These are phyloP conservation scores for Yponomeuta plumbellus DNA, from an alignment of 2,888 invertebrate species.

Conservation along the genomic window DNA sequence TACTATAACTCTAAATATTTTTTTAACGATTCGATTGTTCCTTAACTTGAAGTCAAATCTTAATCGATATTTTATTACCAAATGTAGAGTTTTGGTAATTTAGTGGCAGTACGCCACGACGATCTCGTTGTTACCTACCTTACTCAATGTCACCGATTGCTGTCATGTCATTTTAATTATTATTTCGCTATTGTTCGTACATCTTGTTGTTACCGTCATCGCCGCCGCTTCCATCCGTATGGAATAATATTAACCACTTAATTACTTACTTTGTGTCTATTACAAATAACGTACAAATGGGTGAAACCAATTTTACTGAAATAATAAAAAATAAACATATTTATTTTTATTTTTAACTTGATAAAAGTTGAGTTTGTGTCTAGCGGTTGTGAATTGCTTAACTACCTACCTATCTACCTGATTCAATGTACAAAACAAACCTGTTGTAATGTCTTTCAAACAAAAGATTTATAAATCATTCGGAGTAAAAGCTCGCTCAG, in stretches of 20 bases:
- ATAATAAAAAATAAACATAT: neutral
- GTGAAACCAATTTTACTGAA: neutral
- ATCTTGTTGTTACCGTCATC: neutral
- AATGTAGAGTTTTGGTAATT: constrained; percentile 11
- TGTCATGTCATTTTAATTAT: constrained; percentile 9
- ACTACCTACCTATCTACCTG: too few relatives aligned
- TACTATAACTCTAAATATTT: constrained; percentile 29
- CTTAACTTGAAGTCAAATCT: constrained; percentile 27
- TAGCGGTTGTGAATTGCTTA: too few relatives aligned
- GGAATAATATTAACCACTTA: neutral
- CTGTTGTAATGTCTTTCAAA: constrained; percentile 34
- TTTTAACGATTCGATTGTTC: constrained; percentile 39
- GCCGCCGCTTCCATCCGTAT: neutral
- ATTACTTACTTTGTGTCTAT: neutral
- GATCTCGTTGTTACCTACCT: neutral
- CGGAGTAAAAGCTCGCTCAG: constrained; percentile 25
- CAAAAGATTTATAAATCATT: constrained; percentile 28
- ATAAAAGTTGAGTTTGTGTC: neutral
- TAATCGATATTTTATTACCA: constrained; percentile 30
- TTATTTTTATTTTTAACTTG: neutral
- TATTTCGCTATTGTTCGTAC: constrained; percentile 11
- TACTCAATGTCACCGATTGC: neutral
- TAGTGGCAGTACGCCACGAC: constrained; percentile 10
- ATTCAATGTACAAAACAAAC: neutral
- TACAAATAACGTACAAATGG: neutral